Conservation (phyloP, 2,797 vertebrate species). For the Champsocephalus gunnari region DNA sequence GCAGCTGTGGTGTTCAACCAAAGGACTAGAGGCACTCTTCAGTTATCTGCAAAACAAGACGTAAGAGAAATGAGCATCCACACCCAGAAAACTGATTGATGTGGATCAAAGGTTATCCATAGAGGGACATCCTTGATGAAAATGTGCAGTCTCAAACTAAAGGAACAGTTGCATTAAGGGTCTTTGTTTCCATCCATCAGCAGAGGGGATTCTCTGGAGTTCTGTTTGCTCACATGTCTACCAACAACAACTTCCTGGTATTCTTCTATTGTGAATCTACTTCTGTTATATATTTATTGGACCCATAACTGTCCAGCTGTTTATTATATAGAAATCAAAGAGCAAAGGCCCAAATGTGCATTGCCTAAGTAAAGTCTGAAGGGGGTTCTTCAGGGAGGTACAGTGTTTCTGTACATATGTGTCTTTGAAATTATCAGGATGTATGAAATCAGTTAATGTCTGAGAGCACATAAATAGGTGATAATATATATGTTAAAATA, state of each 20-base stretch:
- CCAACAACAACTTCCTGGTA: constrained; percentile 25
- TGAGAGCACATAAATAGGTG: constrained; percentile 57
- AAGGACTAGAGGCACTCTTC: constrained; percentile 96
- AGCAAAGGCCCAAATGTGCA: constrained; percentile 51
- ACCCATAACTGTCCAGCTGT: constrained; percentile 31
- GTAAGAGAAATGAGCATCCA: constrained; percentile 88
- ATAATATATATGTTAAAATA: constrained; percentile 64
- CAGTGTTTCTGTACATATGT: constrained; percentile 46
- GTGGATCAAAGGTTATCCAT: too few relatives aligned
- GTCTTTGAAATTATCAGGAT: constrained; percentile 40
- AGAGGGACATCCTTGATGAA: too few relatives aligned
- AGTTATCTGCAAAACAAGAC: constrained; percentile 95
- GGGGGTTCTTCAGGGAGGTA: constrained; percentile 43
- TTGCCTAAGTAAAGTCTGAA: constrained; percentile 38
- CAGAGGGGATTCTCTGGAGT: constrained; percentile 27
- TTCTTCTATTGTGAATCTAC: constrained; percentile 28
- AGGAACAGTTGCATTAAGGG: constrained; percentile 5
- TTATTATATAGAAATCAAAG: constrained; percentile 24
- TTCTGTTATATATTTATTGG: constrained; percentile 37
- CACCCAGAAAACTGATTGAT: background rate
- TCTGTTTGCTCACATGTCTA: constrained; percentile 26
- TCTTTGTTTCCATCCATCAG: constrained; percentile 41
- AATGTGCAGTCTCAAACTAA: constrained; percentile 23
- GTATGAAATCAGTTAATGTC: constrained; percentile 50
- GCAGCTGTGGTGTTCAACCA: constrained; percentile 97